Percentiles rank a stretch among this genome's conserved stretches.
Conservation (phyloP, 2,113 vertebrate species). For the Sphyrna mokarran region DNA sequence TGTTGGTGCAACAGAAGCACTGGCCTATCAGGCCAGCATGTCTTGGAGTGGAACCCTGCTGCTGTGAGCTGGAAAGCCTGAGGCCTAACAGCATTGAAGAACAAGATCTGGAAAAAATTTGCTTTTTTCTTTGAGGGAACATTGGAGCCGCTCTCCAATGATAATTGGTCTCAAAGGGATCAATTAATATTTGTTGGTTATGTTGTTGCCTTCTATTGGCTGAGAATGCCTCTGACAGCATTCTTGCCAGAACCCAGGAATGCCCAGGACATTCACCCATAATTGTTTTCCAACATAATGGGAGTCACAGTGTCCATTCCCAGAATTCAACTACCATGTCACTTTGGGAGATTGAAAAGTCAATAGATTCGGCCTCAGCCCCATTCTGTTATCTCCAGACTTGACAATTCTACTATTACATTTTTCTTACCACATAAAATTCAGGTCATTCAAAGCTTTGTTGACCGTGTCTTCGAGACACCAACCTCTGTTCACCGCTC, state of each 20-base stretch:
- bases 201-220: neutral
- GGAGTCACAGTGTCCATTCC: neutral
- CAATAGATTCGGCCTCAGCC: neutral
- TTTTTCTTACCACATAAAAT: neutral
- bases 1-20: neutral
- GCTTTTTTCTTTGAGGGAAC: neutral
- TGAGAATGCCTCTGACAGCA: neutral
- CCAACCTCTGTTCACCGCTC: neutral
- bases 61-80: neutral
- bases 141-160: neutral
- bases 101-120: neutral
- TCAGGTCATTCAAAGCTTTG: neutral
- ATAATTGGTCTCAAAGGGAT: slow-evolving; percentile 22
- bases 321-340: neutral
- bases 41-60: neutral
- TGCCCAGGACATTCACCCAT: neutral
- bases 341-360: neutral
- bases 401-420: neutral
- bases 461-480: neutral
- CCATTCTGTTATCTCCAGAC: neutral
- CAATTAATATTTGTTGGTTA: neutral
- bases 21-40: neutral
- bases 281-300: neutral
- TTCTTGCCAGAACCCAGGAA: neutral
- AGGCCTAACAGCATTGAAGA: neutral